Evolutionary conservation across 1,140 invertebrate genomes (phyloP).

Genomic region (Aphaenogaster ashmeadi): DNA sequence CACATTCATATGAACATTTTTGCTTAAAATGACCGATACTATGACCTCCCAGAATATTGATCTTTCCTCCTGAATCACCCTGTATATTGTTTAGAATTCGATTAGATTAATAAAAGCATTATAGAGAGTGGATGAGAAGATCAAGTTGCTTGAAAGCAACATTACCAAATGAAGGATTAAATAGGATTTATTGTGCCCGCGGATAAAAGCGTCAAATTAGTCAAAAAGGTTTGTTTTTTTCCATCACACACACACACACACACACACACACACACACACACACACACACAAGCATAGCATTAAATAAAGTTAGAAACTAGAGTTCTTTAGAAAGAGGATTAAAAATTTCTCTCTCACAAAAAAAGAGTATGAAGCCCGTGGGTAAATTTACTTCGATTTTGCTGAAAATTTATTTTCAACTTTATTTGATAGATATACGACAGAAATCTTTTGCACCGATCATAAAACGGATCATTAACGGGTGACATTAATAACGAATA

Average conservation of each 20-base stretch:
- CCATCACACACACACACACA: too few species aligned
- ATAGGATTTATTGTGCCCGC: neutral
- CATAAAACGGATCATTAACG: neutral
- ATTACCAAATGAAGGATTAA: conserved; percentile 7
- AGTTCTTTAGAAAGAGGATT: neutral
- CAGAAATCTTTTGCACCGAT: neutral
- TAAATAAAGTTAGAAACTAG: conserved; percentile 23
- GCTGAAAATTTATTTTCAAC: neutral
- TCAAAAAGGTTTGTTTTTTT: conserved; percentile 5
- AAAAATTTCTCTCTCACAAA: neutral
- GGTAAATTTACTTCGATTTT: conserved; percentile 22
- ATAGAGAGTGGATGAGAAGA: neutral
- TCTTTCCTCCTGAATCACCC: too few species aligned
- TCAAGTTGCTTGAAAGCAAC: neutral
- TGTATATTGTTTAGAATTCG: neutral
- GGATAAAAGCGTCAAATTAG: neutral
- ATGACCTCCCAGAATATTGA: too few species aligned
- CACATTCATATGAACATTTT: too few species aligned
- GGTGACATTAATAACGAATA: neutral
- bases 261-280: too few species aligned
- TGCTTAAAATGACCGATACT: too few species aligned
- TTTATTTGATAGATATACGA: neutral
- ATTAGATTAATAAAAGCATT: neutral
- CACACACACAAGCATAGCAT: neutral
- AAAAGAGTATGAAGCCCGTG: neutral